Base-by-base conservation (phyloP, 2,888 invertebrate genomes). In the Sthenelais limicola region DNA sequence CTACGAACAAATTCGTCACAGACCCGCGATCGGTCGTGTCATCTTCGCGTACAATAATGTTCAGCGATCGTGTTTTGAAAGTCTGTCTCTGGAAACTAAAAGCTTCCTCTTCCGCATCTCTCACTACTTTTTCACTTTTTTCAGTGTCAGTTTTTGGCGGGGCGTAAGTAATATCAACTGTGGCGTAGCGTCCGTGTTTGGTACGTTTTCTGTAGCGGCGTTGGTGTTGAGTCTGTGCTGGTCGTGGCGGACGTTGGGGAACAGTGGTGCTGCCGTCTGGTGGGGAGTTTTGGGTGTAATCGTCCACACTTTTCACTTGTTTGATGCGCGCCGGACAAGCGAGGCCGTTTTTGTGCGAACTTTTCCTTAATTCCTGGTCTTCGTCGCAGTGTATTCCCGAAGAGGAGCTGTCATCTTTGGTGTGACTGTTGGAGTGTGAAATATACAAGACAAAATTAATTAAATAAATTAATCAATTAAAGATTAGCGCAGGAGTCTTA, bases 141-240 rank as follows among this genome's bases (percentile, higher is more conserved):
- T 62, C 38, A 7, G 28, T 26, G 1, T 3, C 38, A 5, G 24
- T 5, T 24, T 21, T 2, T n/a, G 21, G 12, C 1, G 56, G 56
- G 33, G 32, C 56, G 24, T 38, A 62, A 9, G 24, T 43, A 38
- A 62, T 62, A 24, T 35, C 62, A 26, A 24, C 62, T 35, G 62
- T 62, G 62, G 33, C 38, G 38, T 62, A 62, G 38, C 62, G 62
- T 12, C 62, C 62, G 35, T 62, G 62, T 38, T 35, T 62, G n/a
- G 62, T 62, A 24, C 62, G 62, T 38, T 62, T 62, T 43, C 62
- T 35, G 62, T 62, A 62, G 62, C 62, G 62, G 35, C 62, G 35
- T 3, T 62, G 62, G 15, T 62, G n/a, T n/a, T n/a, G n/a, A n/a
- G n/a, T n/a, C n/a, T n/a, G n/a, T n/a, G n/a, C n/a, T n/a, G n/a